Evolutionary conservation across 2,888 invertebrate genomes (phyloP).

Genomic region (Drosophila mayaguana): DNA sequence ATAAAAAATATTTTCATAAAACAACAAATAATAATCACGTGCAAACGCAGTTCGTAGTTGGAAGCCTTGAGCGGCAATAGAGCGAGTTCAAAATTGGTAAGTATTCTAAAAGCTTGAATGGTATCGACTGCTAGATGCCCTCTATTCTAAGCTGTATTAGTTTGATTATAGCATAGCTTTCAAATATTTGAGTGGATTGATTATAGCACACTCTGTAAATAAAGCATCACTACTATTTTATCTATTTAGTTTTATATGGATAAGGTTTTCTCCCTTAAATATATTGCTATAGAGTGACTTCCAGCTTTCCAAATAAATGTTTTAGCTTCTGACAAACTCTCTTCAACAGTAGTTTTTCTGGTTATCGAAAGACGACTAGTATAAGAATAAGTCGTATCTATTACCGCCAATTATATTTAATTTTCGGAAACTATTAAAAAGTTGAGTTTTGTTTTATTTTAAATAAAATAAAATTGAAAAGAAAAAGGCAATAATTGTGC

Average conservation of each 20-base stretch:
- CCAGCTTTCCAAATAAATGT: too few species aligned
- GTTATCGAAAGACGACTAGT: too few species aligned
- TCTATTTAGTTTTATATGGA: not conserved
- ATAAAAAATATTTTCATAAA: slow-evolving; percentile 24
- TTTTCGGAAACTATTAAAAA: too few species aligned
- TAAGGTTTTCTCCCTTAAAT: too few species aligned
- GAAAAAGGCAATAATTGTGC: too few species aligned
- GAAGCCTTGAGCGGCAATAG: slow-evolving; percentile 10
- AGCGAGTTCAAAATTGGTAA: not conserved
- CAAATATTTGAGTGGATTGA: not conserved
- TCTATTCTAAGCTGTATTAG: not conserved
- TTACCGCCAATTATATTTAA: too few species aligned
- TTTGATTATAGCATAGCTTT: not conserved
- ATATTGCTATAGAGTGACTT: too few species aligned
- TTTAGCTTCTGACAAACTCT: too few species aligned
- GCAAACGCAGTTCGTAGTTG: slow-evolving; percentile 47
- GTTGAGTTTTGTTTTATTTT: too few species aligned
- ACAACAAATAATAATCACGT: slow-evolving; percentile 29
- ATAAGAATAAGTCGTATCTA: too few species aligned
- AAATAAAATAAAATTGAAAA: too few species aligned
- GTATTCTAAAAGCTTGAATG: not conserved
- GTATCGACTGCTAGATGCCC: not conserved
- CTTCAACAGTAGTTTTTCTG: too few species aligned
- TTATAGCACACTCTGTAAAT: not conserved
- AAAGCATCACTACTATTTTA: not conserved